Evolutionary conservation across 2,888 invertebrate species (phyloP).

Genomic region (Ormyrus labotus): DNA sequence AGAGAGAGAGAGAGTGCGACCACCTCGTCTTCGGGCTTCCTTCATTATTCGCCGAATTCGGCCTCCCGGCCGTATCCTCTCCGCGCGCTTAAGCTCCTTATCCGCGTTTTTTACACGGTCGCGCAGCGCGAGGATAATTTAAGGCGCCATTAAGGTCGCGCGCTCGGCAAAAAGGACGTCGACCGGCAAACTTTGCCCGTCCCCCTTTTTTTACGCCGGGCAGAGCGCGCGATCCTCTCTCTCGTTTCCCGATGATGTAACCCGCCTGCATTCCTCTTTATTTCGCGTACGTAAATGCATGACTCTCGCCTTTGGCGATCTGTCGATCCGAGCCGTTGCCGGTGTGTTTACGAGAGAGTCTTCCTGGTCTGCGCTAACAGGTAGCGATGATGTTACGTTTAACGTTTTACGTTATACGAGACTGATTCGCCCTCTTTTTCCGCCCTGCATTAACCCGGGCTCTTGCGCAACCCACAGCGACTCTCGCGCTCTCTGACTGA

Average conservation of each 20-base stretch:
- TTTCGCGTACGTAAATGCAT: neutral
- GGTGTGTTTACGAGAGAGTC: neutral
- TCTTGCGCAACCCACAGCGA: constrained; percentile 26
- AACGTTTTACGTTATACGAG: constrained; percentile 21
- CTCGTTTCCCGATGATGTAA: constrained; percentile 23
- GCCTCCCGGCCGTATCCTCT: neutral
- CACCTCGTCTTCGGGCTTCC: neutral
- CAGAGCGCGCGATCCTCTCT: neutral
- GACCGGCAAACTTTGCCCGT: constrained; percentile 3
- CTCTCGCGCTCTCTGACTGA: constrained; percentile 29
- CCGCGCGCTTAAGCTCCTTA: constrained; percentile 13
- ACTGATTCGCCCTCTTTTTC: constrained; percentile 38
- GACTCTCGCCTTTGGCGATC: constrained; percentile 28
- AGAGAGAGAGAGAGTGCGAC: neutral
- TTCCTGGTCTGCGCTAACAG: constrained; percentile 20
- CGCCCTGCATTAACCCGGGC: constrained; percentile 40
- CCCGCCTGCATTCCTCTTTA: constrained; percentile 3
- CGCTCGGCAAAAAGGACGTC: neutral
- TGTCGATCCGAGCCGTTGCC: constrained; percentile 1
- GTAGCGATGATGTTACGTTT: constrained; percentile 5
- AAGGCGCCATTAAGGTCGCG: constrained; percentile 49
- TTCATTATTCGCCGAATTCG: constrained; percentile 44
- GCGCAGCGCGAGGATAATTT: constrained; percentile 44
- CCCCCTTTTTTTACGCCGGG: neutral
- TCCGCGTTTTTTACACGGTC: constrained; percentile 28